phyloP scores from a whole-genome alignment of 2,888 invertebrate species.

The Chironomus tentans region DNA sequence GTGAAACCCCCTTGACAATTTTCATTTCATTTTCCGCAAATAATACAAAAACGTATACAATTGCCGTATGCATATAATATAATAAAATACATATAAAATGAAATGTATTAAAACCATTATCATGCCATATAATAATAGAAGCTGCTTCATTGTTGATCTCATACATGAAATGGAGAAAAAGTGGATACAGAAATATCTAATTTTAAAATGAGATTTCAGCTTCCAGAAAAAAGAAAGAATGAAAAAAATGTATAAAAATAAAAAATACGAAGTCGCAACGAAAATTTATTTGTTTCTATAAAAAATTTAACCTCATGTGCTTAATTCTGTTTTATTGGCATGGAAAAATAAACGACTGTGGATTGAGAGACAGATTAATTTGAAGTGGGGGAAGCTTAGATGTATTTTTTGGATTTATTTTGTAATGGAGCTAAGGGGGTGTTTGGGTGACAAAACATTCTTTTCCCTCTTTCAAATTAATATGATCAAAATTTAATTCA shows the following conservation, averaged over 20 bases:
- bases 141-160: conserved; percentile 22
- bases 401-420: background rate
- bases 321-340: background rate
- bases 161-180: background rate
- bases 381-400: background rate
- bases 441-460: too few species aligned
- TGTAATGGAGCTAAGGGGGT: too few species aligned
- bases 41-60: background rate
- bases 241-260: too few species aligned
- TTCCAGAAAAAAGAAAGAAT: background rate
- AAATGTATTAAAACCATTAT: conserved; percentile 19
- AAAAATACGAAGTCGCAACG: background rate
- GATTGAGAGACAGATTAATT: too few species aligned
- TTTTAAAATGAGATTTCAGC: background rate
- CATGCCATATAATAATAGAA: conserved; percentile 8
- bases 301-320: background rate
- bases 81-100: background rate
- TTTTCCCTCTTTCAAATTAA: too few species aligned
- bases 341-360: too few species aligned
- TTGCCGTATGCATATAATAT: background rate
- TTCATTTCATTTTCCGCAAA: too few species aligned
- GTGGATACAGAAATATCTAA: background rate
- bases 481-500: too few species aligned
- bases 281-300: background rate
- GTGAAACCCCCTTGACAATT: too few species aligned